Evolutionary conservation across 2,113 vertebrate species (phyloP).

Genomic region (Formicarius rufipectus): DNA sequence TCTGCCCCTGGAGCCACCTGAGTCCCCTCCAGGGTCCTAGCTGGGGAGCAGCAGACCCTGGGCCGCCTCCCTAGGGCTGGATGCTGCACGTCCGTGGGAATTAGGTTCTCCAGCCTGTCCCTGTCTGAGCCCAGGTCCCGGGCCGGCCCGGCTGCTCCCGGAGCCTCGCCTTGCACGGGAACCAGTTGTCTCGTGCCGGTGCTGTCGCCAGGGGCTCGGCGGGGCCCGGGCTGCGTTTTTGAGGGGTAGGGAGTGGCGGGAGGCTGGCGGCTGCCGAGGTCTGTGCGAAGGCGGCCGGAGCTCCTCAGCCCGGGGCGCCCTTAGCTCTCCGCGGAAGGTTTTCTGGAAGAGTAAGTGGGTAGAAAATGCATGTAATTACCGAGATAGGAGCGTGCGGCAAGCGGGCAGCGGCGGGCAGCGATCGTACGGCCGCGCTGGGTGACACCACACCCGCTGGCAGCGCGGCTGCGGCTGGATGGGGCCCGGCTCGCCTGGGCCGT

Average conservation of each 20-base stretch:
- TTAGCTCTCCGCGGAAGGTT: neutral
- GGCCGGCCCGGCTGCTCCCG: neutral
- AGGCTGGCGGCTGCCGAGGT: neutral
- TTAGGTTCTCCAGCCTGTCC: accelerated
- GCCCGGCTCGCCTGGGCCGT: neutral
- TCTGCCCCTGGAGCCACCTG: accelerated
- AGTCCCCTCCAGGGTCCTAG: accelerated
- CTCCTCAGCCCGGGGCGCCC: no score
- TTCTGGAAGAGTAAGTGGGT: neutral
- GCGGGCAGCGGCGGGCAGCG: neutral
- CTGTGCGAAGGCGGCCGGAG: neutral
- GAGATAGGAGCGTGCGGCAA: neutral
- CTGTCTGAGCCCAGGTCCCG: accelerated
- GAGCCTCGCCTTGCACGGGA: neutral
- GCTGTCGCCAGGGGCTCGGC: neutral
- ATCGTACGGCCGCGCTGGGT: neutral
- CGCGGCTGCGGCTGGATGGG: neutral
- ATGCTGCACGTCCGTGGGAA: no score
- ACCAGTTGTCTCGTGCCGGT: neutral
- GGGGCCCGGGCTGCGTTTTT: neutral
- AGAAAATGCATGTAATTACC: neutral
- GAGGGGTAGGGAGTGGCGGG: neutral
- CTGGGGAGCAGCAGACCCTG: neutral
- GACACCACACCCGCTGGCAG: neutral
- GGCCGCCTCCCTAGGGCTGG: accelerated